These are phyloP conservation scores for Palaemon carinicauda DNA, from an alignment of 1,140 invertebrate species.

Conservation along the genomic window DNA sequence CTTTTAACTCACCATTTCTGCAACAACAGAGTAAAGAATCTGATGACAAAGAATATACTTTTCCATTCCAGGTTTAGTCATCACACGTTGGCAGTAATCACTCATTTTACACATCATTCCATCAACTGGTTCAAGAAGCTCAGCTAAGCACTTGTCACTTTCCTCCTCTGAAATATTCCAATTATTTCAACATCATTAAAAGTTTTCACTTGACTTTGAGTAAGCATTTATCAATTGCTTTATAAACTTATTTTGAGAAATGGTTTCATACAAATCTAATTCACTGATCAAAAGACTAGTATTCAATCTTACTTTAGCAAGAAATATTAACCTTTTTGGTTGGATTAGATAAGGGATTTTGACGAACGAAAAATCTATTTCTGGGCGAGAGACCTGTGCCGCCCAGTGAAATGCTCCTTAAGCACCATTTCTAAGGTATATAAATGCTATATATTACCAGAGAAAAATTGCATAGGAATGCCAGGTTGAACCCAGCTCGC, in stretches of 20 bases:
- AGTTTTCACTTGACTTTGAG: neutral
- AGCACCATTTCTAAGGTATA: too few relatives aligned
- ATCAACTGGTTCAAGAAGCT: slow-evolving; percentile 31
- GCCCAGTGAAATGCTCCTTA: too few relatives aligned
- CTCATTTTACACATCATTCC: slow-evolving; percentile 37
- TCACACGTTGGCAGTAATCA: slow-evolving; percentile 19
- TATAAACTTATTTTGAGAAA: neutral
- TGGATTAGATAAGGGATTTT: too few relatives aligned
- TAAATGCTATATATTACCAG: too few relatives aligned
- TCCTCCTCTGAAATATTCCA: slow-evolving; percentile 12
- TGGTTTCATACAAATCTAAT: neutral
- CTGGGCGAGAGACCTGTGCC: too few relatives aligned
- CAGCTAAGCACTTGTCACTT: slow-evolving; percentile 32
- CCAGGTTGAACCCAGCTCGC: too few relatives aligned
- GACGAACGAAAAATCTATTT: too few relatives aligned
- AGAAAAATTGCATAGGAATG: too few relatives aligned
- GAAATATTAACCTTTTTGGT: too few relatives aligned
- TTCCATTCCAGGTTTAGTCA: slow-evolving; percentile 22
- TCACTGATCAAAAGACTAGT: too few relatives aligned
- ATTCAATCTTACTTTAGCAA: too few relatives aligned
- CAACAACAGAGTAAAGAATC: slow-evolving; percentile 41
- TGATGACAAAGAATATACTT: slow-evolving; percentile 23
- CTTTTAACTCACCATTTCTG: slow-evolving; percentile 25
- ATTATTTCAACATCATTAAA: neutral
- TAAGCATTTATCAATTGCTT: too few relatives aligned